Evolutionary conservation across 2,797 vertebrate genomes (phyloP).

Genomic region (Diglossa cyanea): DNA sequence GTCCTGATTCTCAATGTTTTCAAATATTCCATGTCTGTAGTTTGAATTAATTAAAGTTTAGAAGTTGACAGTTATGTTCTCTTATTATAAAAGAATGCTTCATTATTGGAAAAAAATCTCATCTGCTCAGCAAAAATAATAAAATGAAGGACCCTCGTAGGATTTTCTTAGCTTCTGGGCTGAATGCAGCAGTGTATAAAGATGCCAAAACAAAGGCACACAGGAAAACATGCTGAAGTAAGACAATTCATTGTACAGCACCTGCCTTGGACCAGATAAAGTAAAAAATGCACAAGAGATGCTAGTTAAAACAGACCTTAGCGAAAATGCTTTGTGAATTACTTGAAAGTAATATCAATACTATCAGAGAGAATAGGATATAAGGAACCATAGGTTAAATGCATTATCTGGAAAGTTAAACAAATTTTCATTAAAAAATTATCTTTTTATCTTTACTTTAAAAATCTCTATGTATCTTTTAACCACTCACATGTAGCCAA

Average conservation of each 20-base stretch:
- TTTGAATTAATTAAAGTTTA: background rate
- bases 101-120: background rate
- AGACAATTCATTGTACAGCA: background rate
- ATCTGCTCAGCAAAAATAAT: constrained; percentile 19
- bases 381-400: background rate
- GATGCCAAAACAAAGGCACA: background rate
- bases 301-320: background rate
- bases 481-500: background rate
- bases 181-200: background rate
- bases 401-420: background rate
- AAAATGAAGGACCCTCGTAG: background rate
- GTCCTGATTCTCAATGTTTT: background rate
- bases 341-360: background rate
- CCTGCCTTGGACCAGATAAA: background rate
- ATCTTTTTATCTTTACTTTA: background rate
- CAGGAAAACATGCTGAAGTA: background rate
- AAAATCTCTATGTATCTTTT: background rate
- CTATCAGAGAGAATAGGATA: background rate
- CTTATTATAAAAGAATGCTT: background rate
- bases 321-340: background rate
- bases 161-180: background rate
- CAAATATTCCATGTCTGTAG: background rate
- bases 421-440: background rate
- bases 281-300: background rate
- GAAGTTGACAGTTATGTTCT: background rate